These are phyloP conservation scores for Pantelozetes paolii DNA, from an alignment of 2,888 invertebrate species.

Conservation along the genomic window DNA sequence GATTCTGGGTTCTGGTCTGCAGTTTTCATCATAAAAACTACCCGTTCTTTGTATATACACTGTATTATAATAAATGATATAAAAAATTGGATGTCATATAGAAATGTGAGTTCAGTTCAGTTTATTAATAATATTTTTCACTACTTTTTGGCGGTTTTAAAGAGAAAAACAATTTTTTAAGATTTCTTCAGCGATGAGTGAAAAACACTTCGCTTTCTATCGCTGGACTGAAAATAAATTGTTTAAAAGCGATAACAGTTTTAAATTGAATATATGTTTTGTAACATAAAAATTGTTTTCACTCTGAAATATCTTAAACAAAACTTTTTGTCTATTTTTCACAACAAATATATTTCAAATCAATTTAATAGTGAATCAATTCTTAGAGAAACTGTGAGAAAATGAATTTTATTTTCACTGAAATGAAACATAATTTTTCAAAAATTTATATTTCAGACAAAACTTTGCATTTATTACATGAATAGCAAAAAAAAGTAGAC, in stretches of 20 bases:
- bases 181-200: no score
- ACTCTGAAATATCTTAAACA: no score
- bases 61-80: no score
- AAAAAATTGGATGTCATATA: no score
- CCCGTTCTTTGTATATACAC: background rate
- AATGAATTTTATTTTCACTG: no score
- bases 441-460: no score
- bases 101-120: background rate
- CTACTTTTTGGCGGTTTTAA: background rate
- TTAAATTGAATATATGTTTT: constrained; percentile 5
- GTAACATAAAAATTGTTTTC: constrained; percentile 9
- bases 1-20: background rate
- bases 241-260: constrained; percentile 10
- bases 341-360: constrained; percentile 4
- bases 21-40: background rate
- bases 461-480: no score
- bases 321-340: background rate
- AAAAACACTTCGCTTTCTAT: no score
- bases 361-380: constrained; percentile 14
- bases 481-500: no score
- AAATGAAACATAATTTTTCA: no score
- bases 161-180: background rate
- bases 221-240: constrained; percentile 5
- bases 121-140: background rate
- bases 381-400: no score